Evolutionary conservation across 2,797 vertebrate species (phyloP), one percentile per base, ranked within the genome.

Genomic region (Argentina silus): DNA sequence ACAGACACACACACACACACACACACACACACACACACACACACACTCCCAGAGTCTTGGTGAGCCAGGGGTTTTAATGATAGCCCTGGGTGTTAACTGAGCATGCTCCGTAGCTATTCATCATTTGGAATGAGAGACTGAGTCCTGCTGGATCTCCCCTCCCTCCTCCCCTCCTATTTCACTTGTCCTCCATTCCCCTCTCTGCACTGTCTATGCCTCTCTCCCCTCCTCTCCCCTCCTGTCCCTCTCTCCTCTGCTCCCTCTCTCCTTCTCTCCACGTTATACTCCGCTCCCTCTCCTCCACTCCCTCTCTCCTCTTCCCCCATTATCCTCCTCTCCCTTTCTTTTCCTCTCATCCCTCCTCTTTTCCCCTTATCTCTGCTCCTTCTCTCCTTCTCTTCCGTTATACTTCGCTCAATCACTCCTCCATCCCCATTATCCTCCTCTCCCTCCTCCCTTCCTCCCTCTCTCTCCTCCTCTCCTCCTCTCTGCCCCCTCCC

Each of bases 1-100:
- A 36, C 11, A 7, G 15, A n/a, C 7, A 47, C 48, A 43, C n/a
- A 50, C 21, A 23, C 47, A 67, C 67, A 21, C 48, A 43, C n/a
- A 50, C 21, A 23, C 47, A 67, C 67, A 21, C 47, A 55, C 23
- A 51, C 61, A 63, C 64, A 14, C 47, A 50, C 45, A 27, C 64
- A 27, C 64, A 44, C 44, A 45, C 14, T 45, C 61, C n/a, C 62
- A 64, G 62, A 21, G 9, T 51, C 21, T 50, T 19, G 10, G 23
- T 15, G 12, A 15, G 21, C 47, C 64, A 50, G 47, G 57, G 57
- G 7, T 27, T 60, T 19, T 9, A 27, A 60, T 60, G 17, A 23
- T 10, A 60, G 57, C 17, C 23, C 7, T 10, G 1, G 17, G 57
- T 60, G 17, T 60, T 17, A 21, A 60, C 57, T 23, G 57, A 59